Conservation (phyloP, 2,113 vertebrate species). For the Mungos mungo region DNA sequence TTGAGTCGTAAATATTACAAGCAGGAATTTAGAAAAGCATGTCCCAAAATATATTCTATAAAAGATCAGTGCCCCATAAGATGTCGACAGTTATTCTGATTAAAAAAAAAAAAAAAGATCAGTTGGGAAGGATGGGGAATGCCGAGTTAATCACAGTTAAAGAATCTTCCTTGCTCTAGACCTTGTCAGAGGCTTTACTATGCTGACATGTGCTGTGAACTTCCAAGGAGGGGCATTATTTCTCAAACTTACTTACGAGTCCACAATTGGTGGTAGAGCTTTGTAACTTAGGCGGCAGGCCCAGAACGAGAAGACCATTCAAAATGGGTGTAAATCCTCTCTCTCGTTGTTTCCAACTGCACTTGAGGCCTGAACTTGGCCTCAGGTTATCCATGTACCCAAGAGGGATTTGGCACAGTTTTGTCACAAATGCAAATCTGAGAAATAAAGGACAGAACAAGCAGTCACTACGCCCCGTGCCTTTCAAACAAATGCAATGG, state of each 20-base stretch:
- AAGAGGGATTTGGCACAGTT: not conserved
- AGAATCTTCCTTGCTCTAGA: not conserved
- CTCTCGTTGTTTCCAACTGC: not conserved
- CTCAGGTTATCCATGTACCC: accelerated
- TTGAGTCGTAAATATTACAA: not conserved
- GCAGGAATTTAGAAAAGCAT: conserved; percentile 18
- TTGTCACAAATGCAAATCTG: not conserved
- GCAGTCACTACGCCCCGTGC: not conserved
- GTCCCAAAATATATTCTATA: not conserved
- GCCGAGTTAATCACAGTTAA: not conserved
- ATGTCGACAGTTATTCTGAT: not conserved
- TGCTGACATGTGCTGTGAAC: not conserved
- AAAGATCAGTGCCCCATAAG: not conserved
- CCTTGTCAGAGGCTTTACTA: not conserved
- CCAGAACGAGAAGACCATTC: not conserved
- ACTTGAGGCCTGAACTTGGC: not conserved
- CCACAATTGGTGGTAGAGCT: not conserved
- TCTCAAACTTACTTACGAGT: not conserved
- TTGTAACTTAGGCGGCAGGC: not conserved
- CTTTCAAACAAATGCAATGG: not conserved
- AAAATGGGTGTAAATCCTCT: not conserved
- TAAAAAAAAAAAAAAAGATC: not conserved
- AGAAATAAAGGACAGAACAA: not conserved
- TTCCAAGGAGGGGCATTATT: not conserved
- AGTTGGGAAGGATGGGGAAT: not conserved